Base-by-base conservation (phyloP, 2,888 invertebrate genomes). In the Chirona hameri region DNA sequence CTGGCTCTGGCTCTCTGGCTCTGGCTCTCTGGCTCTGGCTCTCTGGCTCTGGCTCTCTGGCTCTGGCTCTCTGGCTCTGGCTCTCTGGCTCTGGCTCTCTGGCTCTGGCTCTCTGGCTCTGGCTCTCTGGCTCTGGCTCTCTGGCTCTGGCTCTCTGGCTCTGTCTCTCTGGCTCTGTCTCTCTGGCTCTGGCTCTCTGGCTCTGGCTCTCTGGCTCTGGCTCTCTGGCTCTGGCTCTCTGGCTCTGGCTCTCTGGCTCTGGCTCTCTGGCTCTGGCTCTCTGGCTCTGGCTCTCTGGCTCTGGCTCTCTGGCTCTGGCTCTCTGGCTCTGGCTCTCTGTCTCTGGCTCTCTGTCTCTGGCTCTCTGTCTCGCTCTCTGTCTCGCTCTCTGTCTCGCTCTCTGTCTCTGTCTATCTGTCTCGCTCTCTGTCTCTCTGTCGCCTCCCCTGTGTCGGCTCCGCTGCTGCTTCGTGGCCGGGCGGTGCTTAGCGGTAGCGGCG, bases 381-480 rank as follows among this genome's bases (percentile, higher is more conserved):
- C 60, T 1, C 7, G 3, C 2, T 24, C 18, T 1, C 60, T 60
- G 60, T 18, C 24, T 24, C 60, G 24, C n/a, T n/a, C n/a, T n/a
- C n/a, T n/a, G n/a, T 24, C 24, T 21, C 24, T 60, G 24, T 24
- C 24, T 21, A 0, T 12, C 60, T 60, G 3, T 24, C 60, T n/a
- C 93, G 94, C 86, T 24, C 24, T 21, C 24, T 60, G 24, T 24
- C 24, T 21, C 4, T 12, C 60, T 60, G 3, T 24, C 60, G 21
- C 7, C 24, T 14, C 60, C 18, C 9, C 60, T 60, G 60, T 18
- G 60, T 24, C 60, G 24, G 18, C 60, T 7, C 24, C 60, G 21
- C 24, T 24, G 21, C 60, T 60, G 60, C 39, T 39, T 39, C 39
- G 39, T 39, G 7, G 4, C 39, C 7, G 39, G 39, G 39, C 39